Conservation (phyloP, 2,113 vertebrate genomes). For the Albula glossodonta region DNA sequence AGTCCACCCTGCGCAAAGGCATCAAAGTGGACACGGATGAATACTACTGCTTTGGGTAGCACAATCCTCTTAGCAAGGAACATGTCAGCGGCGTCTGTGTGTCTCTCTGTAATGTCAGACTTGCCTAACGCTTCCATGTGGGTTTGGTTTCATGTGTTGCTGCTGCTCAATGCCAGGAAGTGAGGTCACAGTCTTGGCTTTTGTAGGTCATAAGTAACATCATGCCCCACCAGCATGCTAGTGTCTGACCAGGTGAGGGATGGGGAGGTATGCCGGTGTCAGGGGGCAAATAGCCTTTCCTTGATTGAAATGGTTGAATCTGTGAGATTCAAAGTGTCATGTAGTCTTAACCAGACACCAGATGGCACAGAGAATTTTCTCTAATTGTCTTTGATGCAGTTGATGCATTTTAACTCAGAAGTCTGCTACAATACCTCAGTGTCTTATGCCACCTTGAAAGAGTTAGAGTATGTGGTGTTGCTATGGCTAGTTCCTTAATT, state of each 20-base stretch:
- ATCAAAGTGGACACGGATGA: slow-evolving; percentile 83
- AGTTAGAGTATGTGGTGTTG: background rate
- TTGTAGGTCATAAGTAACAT: background rate
- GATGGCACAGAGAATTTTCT: background rate
- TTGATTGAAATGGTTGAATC: background rate
- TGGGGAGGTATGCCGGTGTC: background rate
- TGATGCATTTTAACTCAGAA: background rate
- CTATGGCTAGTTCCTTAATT: background rate
- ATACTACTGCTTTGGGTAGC: slow-evolving; percentile 91
- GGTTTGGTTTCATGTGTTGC: background rate
- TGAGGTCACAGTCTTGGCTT: background rate
- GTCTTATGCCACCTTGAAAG: background rate
- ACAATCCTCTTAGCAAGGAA: no score
- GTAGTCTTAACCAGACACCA: background rate
- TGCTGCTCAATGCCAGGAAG: background rate
- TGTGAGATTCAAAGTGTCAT: background rate
- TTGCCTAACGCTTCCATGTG: background rate
- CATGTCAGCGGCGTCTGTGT: background rate
- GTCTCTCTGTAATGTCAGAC: background rate
- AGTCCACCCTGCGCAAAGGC: slow-evolving; percentile 70
- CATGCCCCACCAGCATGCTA: background rate
- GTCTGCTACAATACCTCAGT: slow-evolving; percentile 1
- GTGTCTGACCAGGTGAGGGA: background rate
- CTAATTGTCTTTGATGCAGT: background rate
- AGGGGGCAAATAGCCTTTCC: background rate